phyloP scores from a whole-genome alignment of 2,113 vertebrate species.

The Oostethus manadensis region DNA sequence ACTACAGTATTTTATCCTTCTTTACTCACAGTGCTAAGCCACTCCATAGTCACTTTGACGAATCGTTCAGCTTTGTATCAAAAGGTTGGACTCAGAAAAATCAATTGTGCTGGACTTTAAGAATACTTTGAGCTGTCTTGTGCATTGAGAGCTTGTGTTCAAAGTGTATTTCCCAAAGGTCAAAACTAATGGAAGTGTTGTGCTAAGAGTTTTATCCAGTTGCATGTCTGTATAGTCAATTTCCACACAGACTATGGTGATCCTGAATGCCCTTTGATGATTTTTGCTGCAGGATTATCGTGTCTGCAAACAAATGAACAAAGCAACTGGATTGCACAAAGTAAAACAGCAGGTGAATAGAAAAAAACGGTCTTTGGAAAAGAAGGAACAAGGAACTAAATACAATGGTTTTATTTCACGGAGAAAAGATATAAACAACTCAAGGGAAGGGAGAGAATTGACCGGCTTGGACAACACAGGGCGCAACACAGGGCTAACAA shows the following conservation, averaged over 20 bases:
- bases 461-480: neutral
- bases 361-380: neutral
- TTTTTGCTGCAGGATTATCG: neutral
- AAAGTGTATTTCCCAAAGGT: conserved; percentile 1
- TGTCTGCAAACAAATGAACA: neutral
- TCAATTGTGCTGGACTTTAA: neutral
- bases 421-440: neutral
- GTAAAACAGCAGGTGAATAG: neutral
- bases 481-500: neutral
- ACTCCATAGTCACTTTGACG: neutral
- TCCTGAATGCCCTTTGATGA: neutral
- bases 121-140: too few relatives aligned
- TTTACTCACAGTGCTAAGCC: neutral
- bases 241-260: neutral
- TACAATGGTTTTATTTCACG: neutral
- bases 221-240: neutral
- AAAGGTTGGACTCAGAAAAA: neutral
- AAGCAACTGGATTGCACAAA: neutral
- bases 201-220: too few relatives aligned
- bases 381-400: too few relatives aligned
- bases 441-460: neutral
- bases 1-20: neutral
- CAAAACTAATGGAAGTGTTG: conserved; percentile 3
- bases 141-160: too few relatives aligned
- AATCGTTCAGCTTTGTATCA: neutral